Conservation (phyloP, 2,797 vertebrate genomes). For the Coilia nasus region DNA sequence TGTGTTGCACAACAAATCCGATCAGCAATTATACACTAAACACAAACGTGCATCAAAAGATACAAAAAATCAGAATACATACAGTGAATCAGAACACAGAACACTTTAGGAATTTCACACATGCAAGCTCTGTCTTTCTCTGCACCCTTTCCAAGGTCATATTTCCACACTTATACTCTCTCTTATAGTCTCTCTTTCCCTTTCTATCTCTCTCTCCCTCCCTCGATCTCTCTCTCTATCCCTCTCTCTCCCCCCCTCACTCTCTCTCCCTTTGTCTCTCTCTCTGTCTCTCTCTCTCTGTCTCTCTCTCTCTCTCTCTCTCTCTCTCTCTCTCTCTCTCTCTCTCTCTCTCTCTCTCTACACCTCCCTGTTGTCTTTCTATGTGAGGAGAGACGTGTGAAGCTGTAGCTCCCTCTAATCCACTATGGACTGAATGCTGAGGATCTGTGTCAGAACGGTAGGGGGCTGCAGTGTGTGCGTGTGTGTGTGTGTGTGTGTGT, state of each 20-base stretch:
- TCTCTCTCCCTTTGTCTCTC: not conserved
- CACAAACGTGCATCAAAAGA: no score
- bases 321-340: not conserved
- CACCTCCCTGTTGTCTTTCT: not conserved
- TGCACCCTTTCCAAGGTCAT: not conserved
- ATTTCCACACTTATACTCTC: not conserved
- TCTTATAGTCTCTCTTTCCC: not conserved
- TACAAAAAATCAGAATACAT: no score
- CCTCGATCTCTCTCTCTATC: not conserved
- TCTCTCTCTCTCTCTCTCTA: no score
- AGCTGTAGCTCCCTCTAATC: not conserved
- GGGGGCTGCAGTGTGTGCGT: not conserved
- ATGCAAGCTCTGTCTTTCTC: not conserved
- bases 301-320: not conserved
- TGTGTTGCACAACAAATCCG: no score
- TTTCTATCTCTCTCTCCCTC: not conserved
- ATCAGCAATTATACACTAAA: no score
- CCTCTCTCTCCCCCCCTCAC: not conserved
- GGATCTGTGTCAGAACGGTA: not conserved
- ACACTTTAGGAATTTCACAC: no score
- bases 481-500: conserved; percentile 2
- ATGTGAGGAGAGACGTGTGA: not conserved
- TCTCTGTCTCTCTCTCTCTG: not conserved
- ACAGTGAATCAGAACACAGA: no score
- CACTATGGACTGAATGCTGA: not conserved